Conservation (phyloP, 2,888 invertebrate species). For the Hirtodrosophila alboralis region DNA sequence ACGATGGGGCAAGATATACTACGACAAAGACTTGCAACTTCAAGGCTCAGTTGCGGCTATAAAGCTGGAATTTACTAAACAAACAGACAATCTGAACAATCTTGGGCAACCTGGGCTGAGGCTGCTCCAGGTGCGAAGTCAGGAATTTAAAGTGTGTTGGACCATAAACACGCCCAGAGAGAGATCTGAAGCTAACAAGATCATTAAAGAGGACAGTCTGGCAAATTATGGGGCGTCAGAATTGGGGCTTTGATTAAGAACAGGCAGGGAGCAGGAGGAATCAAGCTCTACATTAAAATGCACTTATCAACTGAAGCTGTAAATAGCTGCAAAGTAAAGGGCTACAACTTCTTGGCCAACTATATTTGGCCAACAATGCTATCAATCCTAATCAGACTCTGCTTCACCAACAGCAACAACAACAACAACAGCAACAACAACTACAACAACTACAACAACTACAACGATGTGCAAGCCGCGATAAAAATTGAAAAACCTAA, state of each 20-base stretch:
- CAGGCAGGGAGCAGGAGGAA: slow-evolving; percentile 11
- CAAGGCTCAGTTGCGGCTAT: neutral
- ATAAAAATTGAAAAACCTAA: slow-evolving; percentile 44
- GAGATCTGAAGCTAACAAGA: slow-evolving; percentile 49
- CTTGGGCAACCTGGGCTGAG: neutral
- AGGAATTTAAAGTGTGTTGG: slow-evolving; percentile 54
- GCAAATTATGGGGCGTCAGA: slow-evolving; percentile 50
- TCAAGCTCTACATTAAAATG: slow-evolving; percentile 67
- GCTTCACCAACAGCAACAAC: neutral
- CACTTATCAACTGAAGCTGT: slow-evolving; percentile 62
- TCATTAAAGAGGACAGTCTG: slow-evolving; percentile 54
- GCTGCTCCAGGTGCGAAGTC: slow-evolving; percentile 7
- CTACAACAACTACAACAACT: neutral
- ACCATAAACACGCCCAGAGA: slow-evolving; percentile 20
- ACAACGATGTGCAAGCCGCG: slow-evolving; percentile 41
- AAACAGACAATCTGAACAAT: too few species aligned
- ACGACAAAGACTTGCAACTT: slow-evolving; percentile 43
- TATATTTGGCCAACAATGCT: slow-evolving; percentile 45
- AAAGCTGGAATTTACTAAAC: slow-evolving; percentile 30
- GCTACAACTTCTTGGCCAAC: slow-evolving; percentile 32
- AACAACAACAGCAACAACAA: slow-evolving; percentile 14
- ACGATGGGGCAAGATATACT: too few species aligned
- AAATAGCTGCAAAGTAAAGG: slow-evolving; percentile 31
- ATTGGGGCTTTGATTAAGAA: slow-evolving; percentile 63
- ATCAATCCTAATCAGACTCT: slow-evolving; percentile 70